Conservation (phyloP, 2,888 invertebrate genomes). For the Folsomia candida region DNA sequence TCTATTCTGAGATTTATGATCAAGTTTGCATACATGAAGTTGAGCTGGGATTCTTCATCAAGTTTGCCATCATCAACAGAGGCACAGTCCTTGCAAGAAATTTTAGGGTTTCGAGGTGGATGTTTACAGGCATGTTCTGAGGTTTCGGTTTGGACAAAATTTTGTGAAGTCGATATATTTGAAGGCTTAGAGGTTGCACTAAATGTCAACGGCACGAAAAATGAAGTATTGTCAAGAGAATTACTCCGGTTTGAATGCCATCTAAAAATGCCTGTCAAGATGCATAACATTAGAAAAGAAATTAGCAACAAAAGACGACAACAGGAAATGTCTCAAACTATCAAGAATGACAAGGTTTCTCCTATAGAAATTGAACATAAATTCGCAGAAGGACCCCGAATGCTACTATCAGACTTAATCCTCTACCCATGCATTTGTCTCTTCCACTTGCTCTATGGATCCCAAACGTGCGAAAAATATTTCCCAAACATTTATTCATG, state of each 20-base stretch:
- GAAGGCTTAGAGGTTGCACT: constrained; percentile 53
- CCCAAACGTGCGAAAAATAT: constrained; percentile 51
- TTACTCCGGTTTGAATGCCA: constrained; percentile 79
- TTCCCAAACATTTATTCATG: constrained; percentile 67
- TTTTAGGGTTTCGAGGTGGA: constrained; percentile 76
- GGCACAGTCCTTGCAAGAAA: background rate
- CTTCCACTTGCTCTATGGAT: constrained; percentile 59
- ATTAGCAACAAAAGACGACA: constrained; percentile 56
- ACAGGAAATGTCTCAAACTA: constrained; percentile 47
- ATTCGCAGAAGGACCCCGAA: constrained; percentile 77
- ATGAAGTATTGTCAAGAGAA: constrained; percentile 62
- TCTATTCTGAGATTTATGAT: constrained; percentile 66
- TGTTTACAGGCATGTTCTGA: constrained; percentile 81
- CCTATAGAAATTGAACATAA: constrained; percentile 58
- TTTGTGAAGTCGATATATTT: constrained; percentile 80
- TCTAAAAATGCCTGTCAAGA: constrained; percentile 74
- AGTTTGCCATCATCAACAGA: too few species aligned
- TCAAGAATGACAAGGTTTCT: background rate
- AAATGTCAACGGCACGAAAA: background rate
- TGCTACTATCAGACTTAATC: constrained; percentile 80
- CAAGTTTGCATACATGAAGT: constrained; percentile 47
- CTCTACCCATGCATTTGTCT: constrained; percentile 70
- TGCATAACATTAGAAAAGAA: constrained; percentile 80
- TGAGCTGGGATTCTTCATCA: too few species aligned
- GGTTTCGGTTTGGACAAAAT: constrained; percentile 83